Evolutionary conservation across 1,140 invertebrate species (phyloP).

Genomic region (Drosophila nasuta): DNA sequence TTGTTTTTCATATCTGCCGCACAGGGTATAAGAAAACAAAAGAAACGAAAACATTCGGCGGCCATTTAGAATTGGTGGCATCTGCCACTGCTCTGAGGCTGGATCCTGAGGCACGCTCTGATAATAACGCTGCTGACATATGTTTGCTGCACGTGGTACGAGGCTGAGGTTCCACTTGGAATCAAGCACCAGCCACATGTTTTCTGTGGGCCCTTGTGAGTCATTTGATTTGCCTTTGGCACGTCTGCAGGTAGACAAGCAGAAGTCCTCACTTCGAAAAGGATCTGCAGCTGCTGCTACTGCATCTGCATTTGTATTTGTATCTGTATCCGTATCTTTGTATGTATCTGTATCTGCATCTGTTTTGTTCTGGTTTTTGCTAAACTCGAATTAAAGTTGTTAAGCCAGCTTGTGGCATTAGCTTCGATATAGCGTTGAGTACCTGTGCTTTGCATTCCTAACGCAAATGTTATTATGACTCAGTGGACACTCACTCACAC

Average conservation of each 20-base stretch:
- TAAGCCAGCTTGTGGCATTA: conserved; percentile 9
- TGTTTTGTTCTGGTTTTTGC: conserved; percentile 6
- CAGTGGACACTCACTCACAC: conserved; percentile 13
- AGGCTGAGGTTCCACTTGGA: conserved; percentile 6
- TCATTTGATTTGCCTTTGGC: conserved; percentile 42
- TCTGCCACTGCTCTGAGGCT: conserved; percentile 24
- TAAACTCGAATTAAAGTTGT: conserved; percentile 12
- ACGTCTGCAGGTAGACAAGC: conserved; percentile 40
- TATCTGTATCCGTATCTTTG: background rate
- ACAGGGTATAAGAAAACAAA: conserved; percentile 16
- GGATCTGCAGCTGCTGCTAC: conserved; percentile 14
- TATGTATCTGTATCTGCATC: conserved; percentile 19
- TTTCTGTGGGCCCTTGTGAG: conserved; percentile 16
- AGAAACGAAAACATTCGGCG: conserved; percentile 37
- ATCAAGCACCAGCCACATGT: conserved; percentile 32
- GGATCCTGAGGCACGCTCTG: conserved; percentile 42
- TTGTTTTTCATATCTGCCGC: too few species aligned
- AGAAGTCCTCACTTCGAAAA: background rate
- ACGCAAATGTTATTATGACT: conserved; percentile 33
- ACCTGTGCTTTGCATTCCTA: conserved; percentile 20
- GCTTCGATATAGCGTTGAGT: background rate
- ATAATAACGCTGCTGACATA: conserved; percentile 43
- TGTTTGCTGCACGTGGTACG: conserved; percentile 44
- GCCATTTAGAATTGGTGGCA: conserved; percentile 31
- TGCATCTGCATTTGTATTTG: conserved; percentile 1